Percentiles rank a stretch among this genome's conserved stretches.
Conservation (phyloP, 2,113 vertebrate species). For the Vimba vimba region DNA sequence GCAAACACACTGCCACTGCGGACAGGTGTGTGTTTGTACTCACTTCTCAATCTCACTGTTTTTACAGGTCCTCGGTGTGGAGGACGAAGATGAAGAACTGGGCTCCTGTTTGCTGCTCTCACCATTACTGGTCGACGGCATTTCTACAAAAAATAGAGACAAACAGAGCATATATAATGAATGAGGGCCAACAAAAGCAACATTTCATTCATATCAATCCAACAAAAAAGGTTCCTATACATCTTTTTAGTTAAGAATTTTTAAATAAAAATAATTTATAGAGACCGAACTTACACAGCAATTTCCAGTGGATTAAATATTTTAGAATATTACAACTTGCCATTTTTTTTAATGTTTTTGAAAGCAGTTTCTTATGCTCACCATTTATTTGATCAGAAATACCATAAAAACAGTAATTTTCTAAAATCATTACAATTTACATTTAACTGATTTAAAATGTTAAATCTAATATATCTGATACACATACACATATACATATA, state of each 20-base stretch:
- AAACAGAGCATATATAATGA: background rate
- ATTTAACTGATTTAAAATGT: background rate
- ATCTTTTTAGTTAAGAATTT: background rate
- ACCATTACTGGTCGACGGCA: slow-evolving; percentile 98
- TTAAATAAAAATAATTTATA: background rate
- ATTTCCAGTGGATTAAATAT: background rate
- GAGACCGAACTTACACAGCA: background rate
- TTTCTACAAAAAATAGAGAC: slow-evolving; percentile 77
- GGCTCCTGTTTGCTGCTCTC: slow-evolving; percentile 95
- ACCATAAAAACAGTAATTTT: background rate
- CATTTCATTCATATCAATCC: background rate
- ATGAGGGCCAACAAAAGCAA: background rate
- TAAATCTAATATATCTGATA: background rate
- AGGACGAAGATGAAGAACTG: slow-evolving; percentile 71
- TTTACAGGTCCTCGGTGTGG: slow-evolving; percentile 95
- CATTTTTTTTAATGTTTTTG: background rate
- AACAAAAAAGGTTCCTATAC: background rate
- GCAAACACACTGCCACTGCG: slow-evolving; percentile 5
- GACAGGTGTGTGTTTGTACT: slow-evolving; percentile 63
- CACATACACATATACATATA: too few species aligned
- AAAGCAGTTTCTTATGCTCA: background rate
- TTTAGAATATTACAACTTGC: background rate
- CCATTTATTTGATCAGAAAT: background rate
- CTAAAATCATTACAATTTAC: background rate
- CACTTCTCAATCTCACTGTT: slow-evolving; percentile 99